Conservation (phyloP, 2,888 invertebrate species). For the Callimorpha dominula region DNA sequence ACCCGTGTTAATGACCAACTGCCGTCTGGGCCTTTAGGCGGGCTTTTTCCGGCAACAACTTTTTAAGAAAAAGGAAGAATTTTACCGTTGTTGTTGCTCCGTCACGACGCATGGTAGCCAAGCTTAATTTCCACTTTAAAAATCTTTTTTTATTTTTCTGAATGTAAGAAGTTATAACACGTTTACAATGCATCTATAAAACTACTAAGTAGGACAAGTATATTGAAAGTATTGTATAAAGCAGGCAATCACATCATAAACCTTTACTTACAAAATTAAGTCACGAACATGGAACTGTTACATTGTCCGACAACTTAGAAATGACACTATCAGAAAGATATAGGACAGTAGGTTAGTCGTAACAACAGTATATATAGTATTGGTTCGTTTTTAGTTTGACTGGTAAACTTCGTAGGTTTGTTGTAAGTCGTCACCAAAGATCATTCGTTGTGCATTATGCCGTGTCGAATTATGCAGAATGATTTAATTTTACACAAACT, state of each 20-base stretch:
- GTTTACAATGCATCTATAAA: conserved; percentile 6
- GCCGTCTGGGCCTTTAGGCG: too few species aligned
- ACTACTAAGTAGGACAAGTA: conserved; percentile 7
- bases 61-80: background rate
- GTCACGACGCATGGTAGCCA: background rate
- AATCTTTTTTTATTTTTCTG: background rate
- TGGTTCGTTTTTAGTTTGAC: background rate
- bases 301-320: conserved; percentile 19
- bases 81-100: too few species aligned
- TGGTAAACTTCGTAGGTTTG: background rate
- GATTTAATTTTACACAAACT: background rate
- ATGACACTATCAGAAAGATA: conserved; percentile 13
- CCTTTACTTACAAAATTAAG: conserved; percentile 23
- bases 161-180: background rate
- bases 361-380: background rate
- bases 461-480: background rate
- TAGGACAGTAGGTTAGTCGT: conserved; percentile 14
- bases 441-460: background rate
- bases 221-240: conserved; percentile 3
- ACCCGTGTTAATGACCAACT: too few species aligned
- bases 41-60: too few species aligned
- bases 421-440: background rate
- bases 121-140: background rate
- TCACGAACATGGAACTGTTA: conserved; percentile 31
- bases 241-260: conserved; percentile 15